Base-by-base conservation (phyloP, 2,797 vertebrate species). In the Tachyglossus aculeatus region DNA sequence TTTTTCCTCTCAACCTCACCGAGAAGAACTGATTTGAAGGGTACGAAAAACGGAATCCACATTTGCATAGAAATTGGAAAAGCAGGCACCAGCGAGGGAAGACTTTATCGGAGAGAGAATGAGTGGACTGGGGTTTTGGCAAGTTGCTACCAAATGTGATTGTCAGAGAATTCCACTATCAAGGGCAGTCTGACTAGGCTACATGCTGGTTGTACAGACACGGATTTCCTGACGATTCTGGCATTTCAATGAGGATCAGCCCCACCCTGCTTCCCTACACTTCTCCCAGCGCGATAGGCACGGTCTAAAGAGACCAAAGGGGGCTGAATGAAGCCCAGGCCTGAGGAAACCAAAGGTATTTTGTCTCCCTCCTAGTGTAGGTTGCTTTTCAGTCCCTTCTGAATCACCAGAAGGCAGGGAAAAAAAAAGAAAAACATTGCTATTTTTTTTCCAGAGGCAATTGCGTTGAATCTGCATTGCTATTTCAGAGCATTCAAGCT, bases 261-360 rank as follows among this genome's bases (percentile, higher is more conserved):
- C 41, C 16, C 48, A 63, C 55, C 68, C 57, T 65, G 61, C n/a
- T 65, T 38, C 51, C 22, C 16, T 10, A 41, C 19, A 41, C 38
- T 47, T 31, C 65, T 58, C 16, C 22, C n/a, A 0, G 2, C 31
- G 63, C 47, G 47, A 50, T 24, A 51, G 61, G 54, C 52, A 53
- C 0, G 1, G 54, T 44, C 61, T 21, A 0, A 13, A 43, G 62
- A 67, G 77, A 34, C 45, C 40, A 38, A 27, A 27, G 22, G 44
- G 39, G 57, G 22, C 39, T 77, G 67, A 48, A 38, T 1, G 29
- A 34, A 38, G 53, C n/a, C 31, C 21, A 22, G 73, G 48, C 58
- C 36, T 1, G 53, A 34, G 41, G 48, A 33, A 22, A 38, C 40
- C 54, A 72, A 83, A 87, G 83, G 85, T 83, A 80, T 84, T 4